Evolutionary conservation across 2,888 invertebrate species (phyloP).

Genomic region (Hypselothyrea guttata): DNA sequence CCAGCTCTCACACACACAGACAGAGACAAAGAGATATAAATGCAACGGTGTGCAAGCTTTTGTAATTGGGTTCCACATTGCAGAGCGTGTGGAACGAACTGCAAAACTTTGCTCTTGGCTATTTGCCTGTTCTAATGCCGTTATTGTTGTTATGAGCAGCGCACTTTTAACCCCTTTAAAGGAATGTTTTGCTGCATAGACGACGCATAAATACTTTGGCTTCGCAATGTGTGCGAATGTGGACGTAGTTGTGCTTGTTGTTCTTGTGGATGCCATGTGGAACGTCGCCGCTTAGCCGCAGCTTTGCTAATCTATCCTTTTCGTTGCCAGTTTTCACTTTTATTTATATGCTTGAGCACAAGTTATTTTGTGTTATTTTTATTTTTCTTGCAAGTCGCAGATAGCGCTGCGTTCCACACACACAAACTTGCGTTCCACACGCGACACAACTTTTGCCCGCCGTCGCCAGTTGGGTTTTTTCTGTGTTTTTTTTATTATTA

Average conservation of each 20-base stretch:
- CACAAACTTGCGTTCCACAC: conserved; percentile 59
- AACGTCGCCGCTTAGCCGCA: conserved; percentile 71
- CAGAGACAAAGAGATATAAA: conserved; percentile 4
- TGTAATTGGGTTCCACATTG: conserved; percentile 40
- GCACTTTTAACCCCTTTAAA: conserved; percentile 70
- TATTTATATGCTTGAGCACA: conserved; percentile 29
- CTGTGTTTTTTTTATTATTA: no score
- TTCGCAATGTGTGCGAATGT: conserved; percentile 45
- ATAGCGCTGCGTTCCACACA: conserved; percentile 35
- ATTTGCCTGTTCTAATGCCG: conserved; percentile 27
- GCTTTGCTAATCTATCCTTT: conserved; percentile 12
- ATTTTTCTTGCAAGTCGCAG: conserved; percentile 24
- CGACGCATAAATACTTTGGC: conserved; percentile 44
- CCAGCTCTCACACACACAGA: conserved; percentile 24
- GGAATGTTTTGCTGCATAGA: conserved; percentile 61
- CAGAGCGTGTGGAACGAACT: conserved; percentile 45
- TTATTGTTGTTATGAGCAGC: conserved; percentile 33
- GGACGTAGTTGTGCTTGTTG: no score
- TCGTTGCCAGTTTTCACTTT: conserved; percentile 45
- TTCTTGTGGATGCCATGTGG: conserved; percentile 80
- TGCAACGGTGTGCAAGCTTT: conserved; percentile 52
- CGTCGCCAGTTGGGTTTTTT: conserved; percentile 31
- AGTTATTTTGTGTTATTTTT: conserved; percentile 22
- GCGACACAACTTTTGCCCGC: conserved; percentile 53
- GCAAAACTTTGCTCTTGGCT: conserved; percentile 34